phyloP scores from a whole-genome alignment of 1,140 invertebrate species.

The Anoplophora glabripennis region DNA sequence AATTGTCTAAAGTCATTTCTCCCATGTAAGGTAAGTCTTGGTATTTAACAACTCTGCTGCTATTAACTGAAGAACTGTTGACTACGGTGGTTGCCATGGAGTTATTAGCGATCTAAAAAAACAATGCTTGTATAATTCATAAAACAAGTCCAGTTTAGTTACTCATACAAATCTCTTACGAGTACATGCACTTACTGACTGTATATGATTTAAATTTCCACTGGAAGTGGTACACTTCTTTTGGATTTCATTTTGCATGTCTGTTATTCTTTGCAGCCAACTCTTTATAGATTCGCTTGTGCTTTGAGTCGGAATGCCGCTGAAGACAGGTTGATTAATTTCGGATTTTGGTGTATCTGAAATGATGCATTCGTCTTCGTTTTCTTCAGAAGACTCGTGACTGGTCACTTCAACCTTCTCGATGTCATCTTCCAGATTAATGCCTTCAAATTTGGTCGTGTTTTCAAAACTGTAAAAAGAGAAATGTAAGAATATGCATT shows the following conservation, averaged over 20 bases:
- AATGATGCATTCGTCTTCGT: slow-evolving; percentile 24
- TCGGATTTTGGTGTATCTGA: slow-evolving; percentile 5
- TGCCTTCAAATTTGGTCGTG: slow-evolving; percentile 26
- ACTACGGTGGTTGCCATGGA: background rate
- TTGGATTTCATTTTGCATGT: slow-evolving; percentile 46
- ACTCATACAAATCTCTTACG: background rate
- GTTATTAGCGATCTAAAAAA: background rate
- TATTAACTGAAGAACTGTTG: background rate
- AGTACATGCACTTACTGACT: background rate
- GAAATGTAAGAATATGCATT: background rate
- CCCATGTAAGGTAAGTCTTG: slow-evolving; percentile 88
- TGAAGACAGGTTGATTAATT: slow-evolving; percentile 16
- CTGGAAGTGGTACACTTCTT: slow-evolving; percentile 27
- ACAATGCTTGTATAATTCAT: slow-evolving; percentile 27
- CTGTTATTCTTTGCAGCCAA: slow-evolving; percentile 70
- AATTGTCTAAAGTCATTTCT: slow-evolving; percentile 83
- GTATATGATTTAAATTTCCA: slow-evolving; percentile 30
- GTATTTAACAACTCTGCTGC: slow-evolving; percentile 63
- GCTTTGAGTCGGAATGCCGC: slow-evolving; percentile 32
- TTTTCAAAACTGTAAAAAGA: slow-evolving; percentile 9
- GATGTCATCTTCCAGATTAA: slow-evolving; percentile 41
- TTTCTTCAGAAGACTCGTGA: slow-evolving; percentile 30
- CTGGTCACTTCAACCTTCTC: slow-evolving; percentile 42
- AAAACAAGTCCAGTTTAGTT: background rate
- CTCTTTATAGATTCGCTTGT: slow-evolving; percentile 65